phyloP scores from a whole-genome alignment of 2,888 invertebrate species.

The Crioceris asparagi region DNA sequence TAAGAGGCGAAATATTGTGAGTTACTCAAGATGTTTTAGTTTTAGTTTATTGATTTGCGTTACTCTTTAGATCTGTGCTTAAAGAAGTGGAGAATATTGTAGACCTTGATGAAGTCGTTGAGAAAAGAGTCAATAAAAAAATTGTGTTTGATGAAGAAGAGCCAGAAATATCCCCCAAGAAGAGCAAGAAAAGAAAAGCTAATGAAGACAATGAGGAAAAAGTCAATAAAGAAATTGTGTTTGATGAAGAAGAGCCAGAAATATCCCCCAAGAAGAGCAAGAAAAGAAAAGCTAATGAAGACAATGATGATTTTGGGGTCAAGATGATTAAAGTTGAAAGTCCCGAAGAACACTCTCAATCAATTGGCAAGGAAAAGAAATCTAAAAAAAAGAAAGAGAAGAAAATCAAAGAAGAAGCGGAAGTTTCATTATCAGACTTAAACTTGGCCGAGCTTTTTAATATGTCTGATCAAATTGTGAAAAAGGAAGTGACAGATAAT shows the following conservation, averaged over 20 bases:
- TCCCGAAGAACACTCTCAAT: too few relatives aligned
- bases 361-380: too few relatives aligned
- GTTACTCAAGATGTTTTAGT: constrained; percentile 11
- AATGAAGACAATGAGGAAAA: constrained; percentile 4
- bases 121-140: constrained; percentile 8
- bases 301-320: too few relatives aligned
- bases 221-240: constrained; percentile 4
- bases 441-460: too few relatives aligned
- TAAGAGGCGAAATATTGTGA: constrained; percentile 47
- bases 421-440: too few relatives aligned
- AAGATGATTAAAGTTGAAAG: too few relatives aligned
- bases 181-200: background rate
- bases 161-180: background rate
- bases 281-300: too few relatives aligned
- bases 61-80: constrained; percentile 3
- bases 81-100: background rate
- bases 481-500: too few relatives aligned
- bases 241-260: constrained; percentile 1
- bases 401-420: too few relatives aligned
- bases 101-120: background rate
- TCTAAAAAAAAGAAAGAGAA: too few relatives aligned
- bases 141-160: constrained; percentile 6
- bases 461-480: too few relatives aligned
- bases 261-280: constrained; percentile 4
- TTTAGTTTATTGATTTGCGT: background rate